Conservation (phyloP, 2,113 vertebrate genomes). For the Bolborhynchus lineola region DNA sequence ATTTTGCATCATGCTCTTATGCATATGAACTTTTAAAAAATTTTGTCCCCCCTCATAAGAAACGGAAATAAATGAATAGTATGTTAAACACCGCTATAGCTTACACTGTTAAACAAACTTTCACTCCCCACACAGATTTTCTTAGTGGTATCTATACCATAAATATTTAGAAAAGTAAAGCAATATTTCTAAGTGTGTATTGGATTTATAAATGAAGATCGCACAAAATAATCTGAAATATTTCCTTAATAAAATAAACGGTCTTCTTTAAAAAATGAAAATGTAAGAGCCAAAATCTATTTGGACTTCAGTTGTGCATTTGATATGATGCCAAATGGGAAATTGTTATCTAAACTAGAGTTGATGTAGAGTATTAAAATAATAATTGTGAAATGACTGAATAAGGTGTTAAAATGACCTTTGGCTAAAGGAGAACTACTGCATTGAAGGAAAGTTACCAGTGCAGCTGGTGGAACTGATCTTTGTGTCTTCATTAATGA, state of each 20-base stretch:
- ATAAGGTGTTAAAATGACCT: slow-evolving; percentile 26
- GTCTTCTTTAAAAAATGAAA: neutral
- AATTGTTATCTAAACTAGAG: slow-evolving; percentile 1
- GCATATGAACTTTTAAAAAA: slow-evolving; percentile 20
- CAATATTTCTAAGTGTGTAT: neutral
- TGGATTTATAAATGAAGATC: neutral
- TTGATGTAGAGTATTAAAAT: neutral
- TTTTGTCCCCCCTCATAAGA: slow-evolving; percentile 11
- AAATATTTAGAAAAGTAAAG: neutral
- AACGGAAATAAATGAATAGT: slow-evolving; percentile 51
- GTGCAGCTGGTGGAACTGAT: neutral
- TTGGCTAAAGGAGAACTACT: neutral
- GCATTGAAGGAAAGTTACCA: neutral
- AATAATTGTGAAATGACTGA: neutral
- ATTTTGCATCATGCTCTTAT: slow-evolving; percentile 59
- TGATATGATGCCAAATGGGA: neutral
- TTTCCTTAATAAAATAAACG: neutral
- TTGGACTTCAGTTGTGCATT: neutral
- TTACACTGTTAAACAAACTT: neutral
- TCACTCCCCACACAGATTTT: neutral
- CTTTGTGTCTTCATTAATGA: neutral
- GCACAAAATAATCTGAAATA: neutral
- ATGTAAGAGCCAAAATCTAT: neutral
- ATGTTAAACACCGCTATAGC: slow-evolving; percentile 1
- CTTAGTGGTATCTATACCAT: neutral